A percentile compares a stretch with the other conserved stretches of the same genome.
phyloP scores from a whole-genome alignment of 2,113 vertebrate genomes.

The Tautogolabrus adspersus region DNA sequence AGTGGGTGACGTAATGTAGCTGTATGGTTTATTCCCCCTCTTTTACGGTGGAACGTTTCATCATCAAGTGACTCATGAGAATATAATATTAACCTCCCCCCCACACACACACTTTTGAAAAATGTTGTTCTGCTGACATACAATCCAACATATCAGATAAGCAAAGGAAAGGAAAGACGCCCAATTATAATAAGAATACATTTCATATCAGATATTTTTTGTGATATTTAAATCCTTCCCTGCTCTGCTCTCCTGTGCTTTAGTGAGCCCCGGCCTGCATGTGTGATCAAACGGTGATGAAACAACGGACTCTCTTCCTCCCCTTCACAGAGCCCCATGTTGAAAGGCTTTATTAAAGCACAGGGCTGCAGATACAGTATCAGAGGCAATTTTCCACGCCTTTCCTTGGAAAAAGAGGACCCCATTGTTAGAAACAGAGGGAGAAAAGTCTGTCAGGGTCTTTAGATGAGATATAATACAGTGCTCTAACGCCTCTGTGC shows the following conservation, averaged over 20 bases:
- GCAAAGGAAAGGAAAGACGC: not conserved
- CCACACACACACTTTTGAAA: slow-evolving; percentile 26
- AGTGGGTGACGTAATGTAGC: not conserved
- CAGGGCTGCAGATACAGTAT: slow-evolving; percentile 75
- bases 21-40: not conserved
- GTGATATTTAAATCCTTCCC: slow-evolving; percentile 59
- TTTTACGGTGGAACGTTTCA: not conserved
- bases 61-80: slow-evolving; percentile 29
- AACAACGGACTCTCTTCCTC: slow-evolving; percentile 47
- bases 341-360: slow-evolving; percentile 81
- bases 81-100: slow-evolving; percentile 40
- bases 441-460: slow-evolving; percentile 63
- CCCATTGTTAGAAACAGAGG: slow-evolving; percentile 74
- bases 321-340: slow-evolving; percentile 25
- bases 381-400: slow-evolving; percentile 76
- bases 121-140: not conserved
- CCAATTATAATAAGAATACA: slow-evolving; percentile 5
- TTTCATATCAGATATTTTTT: slow-evolving; percentile 49
- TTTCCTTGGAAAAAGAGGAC: slow-evolving; percentile 67
- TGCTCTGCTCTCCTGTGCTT: slow-evolving; percentile 37
- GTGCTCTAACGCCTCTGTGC: slow-evolving; percentile 51
- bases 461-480: slow-evolving; percentile 79
- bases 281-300: slow-evolving; percentile 71
- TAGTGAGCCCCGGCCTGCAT: slow-evolving; percentile 46
- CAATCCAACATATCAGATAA: slow-evolving; percentile 6